Percentiles rank a stretch among this genome's conserved stretches.
phyloP scores from a whole-genome alignment of 2,113 vertebrate genomes.

The Butorides virescens region DNA sequence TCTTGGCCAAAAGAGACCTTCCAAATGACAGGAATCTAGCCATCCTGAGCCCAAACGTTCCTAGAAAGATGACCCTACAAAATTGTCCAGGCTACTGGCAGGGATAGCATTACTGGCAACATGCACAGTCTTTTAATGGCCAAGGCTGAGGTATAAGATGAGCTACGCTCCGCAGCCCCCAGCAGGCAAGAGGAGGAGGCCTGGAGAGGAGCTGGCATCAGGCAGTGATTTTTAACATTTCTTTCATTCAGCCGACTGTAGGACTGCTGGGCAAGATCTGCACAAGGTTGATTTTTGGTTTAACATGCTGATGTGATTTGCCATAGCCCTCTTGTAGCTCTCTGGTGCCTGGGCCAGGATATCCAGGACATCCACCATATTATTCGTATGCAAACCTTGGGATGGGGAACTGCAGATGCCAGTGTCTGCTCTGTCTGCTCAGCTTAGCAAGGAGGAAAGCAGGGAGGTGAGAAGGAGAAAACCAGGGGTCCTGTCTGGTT shows the following conservation, averaged over 20 bases:
- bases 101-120: not conserved
- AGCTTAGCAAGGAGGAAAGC: not conserved
- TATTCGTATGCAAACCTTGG: not conserved
- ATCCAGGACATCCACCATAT: not conserved
- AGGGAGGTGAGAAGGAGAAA: not conserved
- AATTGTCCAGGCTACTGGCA: not conserved
- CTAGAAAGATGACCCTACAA: conserved; percentile 15
- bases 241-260: not conserved
- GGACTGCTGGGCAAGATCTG: not conserved
- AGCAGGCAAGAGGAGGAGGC: not conserved
- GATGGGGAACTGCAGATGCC: not conserved
- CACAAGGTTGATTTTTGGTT: not conserved
- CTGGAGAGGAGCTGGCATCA: not conserved
- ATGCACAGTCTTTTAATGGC: not conserved
- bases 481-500: not conserved
- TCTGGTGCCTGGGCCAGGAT: not conserved
- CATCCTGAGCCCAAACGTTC: conserved; percentile 28
- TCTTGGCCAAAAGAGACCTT: not conserved
- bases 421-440: not conserved
- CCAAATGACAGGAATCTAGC: not conserved
- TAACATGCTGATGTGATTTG: not conserved
- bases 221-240: not conserved
- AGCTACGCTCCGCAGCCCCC: not conserved
- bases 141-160: not conserved
- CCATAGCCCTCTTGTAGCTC: not conserved